Base-by-base conservation (phyloP, 1,140 invertebrate species). In the Drosophila rufa region DNA sequence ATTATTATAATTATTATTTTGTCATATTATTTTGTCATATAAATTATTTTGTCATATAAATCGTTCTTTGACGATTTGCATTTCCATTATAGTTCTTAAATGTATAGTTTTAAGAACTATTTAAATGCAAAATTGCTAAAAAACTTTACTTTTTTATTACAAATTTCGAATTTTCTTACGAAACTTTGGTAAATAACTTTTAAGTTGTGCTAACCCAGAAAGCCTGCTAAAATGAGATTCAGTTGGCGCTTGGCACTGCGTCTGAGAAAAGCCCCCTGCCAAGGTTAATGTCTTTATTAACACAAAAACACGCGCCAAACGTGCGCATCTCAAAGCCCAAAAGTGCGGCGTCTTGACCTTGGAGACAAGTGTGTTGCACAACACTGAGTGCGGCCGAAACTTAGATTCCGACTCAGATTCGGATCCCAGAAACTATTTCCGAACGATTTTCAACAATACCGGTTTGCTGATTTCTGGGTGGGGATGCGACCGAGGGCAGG, bases 271-370 rank as follows among this genome's bases (percentile, higher is more conserved):
- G 40, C 56, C 57, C 51, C 65, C 30, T 27, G 40, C 40, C 71
- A 75, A 75, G 69, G 71, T 75, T 75, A 75, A 75, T 75, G 69
- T 53, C 71, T 75, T 75, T 75, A 75, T 75, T 75, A 75, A 75
- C 71, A 53, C 57, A 51, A 42, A 64, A 75, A 61, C 56, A 74
- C 69, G 47, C 56, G 57, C 57, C 22, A 73, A 74, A 42, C 69
- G 70, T 53, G 70, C 33, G 11, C 70, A 53, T 33, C 69, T 51
- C n/a, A 47, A 48, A 58, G 36, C 50, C 53, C 47, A 27, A 51
- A 62, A 74, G 69, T 40, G 57, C 47, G 45, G 42, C 57, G 17
- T 27, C 69, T 75, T 75, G 69, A 75, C 71, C 69, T 75, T 75
- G 70, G 33, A 8, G 33, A 22, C 56, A 61, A 75, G 70, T 62